These are phyloP conservation scores for Holocentrus rufus DNA, from an alignment of 2,797 vertebrate genomes.

Conservation along the genomic window DNA sequence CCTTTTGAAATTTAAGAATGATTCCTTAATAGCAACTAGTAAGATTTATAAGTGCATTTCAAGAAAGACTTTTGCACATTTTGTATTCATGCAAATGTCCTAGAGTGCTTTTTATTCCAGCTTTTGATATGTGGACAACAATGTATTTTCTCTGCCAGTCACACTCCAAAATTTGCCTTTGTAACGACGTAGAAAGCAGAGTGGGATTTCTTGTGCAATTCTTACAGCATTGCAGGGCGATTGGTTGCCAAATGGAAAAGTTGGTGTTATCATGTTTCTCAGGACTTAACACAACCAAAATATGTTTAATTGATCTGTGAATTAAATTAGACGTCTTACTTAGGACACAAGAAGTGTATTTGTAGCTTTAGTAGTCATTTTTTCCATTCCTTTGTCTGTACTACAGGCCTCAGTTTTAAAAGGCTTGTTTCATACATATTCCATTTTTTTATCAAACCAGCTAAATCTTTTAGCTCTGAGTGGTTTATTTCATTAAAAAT, in stretches of 20 bases:
- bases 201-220: constrained; percentile 61
- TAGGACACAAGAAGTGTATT: constrained; percentile 48
- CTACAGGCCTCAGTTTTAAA: constrained; percentile 39
- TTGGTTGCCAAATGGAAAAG: constrained; percentile 66
- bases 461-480: constrained; percentile 17
- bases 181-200: constrained; percentile 26
- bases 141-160: constrained; percentile 39
- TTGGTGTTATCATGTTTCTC: constrained; percentile 66
- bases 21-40: constrained; percentile 30
- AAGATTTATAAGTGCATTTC: constrained; percentile 50
- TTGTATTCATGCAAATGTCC: constrained; percentile 55
- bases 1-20: constrained; percentile 43
- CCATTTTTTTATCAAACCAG: constrained; percentile 40
- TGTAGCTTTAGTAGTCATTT: constrained; percentile 35
- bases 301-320: constrained; percentile 51
- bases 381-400: constrained; percentile 33
- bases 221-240: constrained; percentile 48
- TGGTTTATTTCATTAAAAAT: constrained; percentile 22
- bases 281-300: constrained; percentile 72
- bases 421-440: constrained; percentile 24
- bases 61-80: constrained; percentile 50
- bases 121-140: constrained; percentile 55
- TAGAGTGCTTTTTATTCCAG: constrained; percentile 51
- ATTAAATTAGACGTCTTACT: constrained; percentile 47
- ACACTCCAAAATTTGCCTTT: constrained; percentile 56